Evolutionary conservation across 53 echinoderm and acorn worm genomes (phyloP).

Genomic region (Holothuria leucospilota): DNA sequence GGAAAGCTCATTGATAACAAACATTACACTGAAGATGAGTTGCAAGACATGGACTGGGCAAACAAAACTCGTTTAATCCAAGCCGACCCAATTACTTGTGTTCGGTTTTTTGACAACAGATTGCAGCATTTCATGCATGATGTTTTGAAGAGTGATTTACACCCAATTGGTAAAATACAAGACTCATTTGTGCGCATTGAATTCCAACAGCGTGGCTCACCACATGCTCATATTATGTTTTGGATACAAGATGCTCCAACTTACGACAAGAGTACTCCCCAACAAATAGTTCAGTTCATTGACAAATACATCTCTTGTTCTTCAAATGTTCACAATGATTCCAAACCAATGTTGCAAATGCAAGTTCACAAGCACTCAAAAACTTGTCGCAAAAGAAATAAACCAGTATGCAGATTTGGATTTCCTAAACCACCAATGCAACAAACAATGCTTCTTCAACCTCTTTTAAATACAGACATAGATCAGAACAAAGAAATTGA

Average conservation of each 20-base stretch:
- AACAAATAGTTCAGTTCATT: conserved; percentile 30
- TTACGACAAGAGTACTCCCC: not conserved
- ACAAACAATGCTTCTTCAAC: conserved; percentile 27
- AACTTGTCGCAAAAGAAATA: conserved; percentile 37
- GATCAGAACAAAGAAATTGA: not conserved
- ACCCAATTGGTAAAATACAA: conserved; percentile 40
- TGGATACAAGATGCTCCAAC: conserved; percentile 58
- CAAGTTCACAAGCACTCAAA: conserved; percentile 58
- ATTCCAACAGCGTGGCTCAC: conserved; percentile 65
- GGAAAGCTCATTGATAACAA: conserved; percentile 51
- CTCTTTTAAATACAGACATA: not conserved
- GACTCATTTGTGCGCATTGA: conserved; percentile 43
- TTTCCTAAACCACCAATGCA: conserved; percentile 58
- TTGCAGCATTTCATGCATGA: conserved; percentile 32
- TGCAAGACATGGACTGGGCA: conserved; percentile 36
- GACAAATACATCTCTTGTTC: conserved; percentile 46
- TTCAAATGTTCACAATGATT: conserved; percentile 1
- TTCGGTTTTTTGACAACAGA: conserved; percentile 48
- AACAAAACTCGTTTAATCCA: conserved; percentile 33
- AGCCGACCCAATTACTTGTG: conserved; percentile 61
- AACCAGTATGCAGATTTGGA: conserved; percentile 62
- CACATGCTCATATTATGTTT: conserved; percentile 59
- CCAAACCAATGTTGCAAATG: conserved; percentile 17
- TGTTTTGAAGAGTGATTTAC: conserved; percentile 30
- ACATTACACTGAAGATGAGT: conserved; percentile 35